Evolutionary conservation across 2,797 vertebrate genomes (phyloP), one percentile per base, ranked within the genome.

Genomic region (Hapalemur alaotrensis): DNA sequence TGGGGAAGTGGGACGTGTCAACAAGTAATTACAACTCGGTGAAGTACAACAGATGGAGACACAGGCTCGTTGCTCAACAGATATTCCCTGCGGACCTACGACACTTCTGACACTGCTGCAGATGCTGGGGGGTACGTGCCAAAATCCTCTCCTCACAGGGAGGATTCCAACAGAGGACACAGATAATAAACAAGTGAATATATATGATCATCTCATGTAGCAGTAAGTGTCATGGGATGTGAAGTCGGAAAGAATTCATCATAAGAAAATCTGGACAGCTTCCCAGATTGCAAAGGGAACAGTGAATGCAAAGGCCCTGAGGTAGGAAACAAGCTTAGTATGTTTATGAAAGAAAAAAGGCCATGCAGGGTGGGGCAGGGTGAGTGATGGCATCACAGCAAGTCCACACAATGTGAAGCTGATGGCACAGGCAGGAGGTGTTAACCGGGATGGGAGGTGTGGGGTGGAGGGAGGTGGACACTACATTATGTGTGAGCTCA

Each of bases 361-460:
- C 48, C 8, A 8, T 1, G 2, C 18, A 41, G 54, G 70, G n/a
- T 70, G 63, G 22, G 46, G 14, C 11, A 9, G 30, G 30, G 3
- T n/a, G 50, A 48, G 8, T 2, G 13, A 46, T 2, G 20, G 9
- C 2, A 32, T 5, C 63, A 4, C 0, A 43, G 15, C 30, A 70
- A 50, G 22, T 14, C 18, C 23, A 38, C 12, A 15, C 59, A 57
- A 38, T 9, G 7, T 30, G 78, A 46, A 73, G 13, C 7, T 1
- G 5, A 35, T 14, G 35, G 67, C 61, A 28, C 2, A 10, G 41
- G 12, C 8, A 17, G 2, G 2, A 28, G 48, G 35, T 25, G 22
- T 17, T 50, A 57, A 35, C 32, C 1, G 25, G 30, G 5, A 20
- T 46, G 80, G 25, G 48, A 32, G n/a, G 80, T 15, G 50, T 50